phyloP scores from a whole-genome alignment of 2,888 invertebrate genomes.

The Acanthosepion lycidas region DNA sequence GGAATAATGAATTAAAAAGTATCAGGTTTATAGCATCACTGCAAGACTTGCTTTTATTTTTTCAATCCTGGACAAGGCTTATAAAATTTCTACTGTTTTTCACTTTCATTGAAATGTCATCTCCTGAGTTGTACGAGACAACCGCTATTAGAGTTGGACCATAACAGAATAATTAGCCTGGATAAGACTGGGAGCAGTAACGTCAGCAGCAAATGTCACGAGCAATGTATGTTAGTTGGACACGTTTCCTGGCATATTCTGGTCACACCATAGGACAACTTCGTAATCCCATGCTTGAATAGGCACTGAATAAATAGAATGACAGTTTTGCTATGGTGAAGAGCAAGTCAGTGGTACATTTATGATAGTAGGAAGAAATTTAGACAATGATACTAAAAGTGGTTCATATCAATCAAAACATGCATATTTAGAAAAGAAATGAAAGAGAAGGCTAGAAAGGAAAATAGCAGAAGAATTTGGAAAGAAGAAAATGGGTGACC shows the following conservation, averaged over 20 bases:
- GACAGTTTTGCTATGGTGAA: too few relatives aligned
- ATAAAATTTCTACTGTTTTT: background rate
- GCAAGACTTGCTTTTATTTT: background rate
- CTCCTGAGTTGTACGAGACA: background rate
- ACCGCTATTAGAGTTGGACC: background rate
- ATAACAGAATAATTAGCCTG: background rate
- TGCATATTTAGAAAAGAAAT: too few relatives aligned
- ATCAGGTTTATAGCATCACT: background rate
- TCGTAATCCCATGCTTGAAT: background rate
- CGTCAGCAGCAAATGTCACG: background rate
- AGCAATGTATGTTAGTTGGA: background rate
- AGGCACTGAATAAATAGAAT: background rate
- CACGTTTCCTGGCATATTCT: background rate
- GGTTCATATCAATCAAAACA: too few relatives aligned
- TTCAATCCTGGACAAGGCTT: background rate
- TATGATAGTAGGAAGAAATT: too few relatives aligned
- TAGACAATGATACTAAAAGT: too few relatives aligned
- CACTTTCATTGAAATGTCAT: constrained; percentile 33
- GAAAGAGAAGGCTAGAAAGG: too few relatives aligned
- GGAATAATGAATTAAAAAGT: background rate
- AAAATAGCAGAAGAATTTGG: too few relatives aligned
- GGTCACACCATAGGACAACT: background rate
- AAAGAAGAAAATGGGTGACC: too few relatives aligned
- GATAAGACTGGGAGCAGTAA: background rate
- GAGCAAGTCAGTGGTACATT: too few relatives aligned